Conservation (phyloP, 2,888 invertebrate species). For the Hirtodrosophila histrioides region DNA sequence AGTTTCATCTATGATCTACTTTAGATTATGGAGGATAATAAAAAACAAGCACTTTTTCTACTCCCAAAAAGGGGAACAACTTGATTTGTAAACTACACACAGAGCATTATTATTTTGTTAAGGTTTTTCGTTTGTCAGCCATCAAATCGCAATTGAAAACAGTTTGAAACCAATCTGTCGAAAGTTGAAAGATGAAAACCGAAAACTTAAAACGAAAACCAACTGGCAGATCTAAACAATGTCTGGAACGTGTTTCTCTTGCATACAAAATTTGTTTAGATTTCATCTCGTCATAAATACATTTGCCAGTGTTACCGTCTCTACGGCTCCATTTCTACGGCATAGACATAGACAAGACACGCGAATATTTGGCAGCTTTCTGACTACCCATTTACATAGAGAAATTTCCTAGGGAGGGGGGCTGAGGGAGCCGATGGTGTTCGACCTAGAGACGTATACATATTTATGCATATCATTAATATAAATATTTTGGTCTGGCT, state of each 20-base stretch:
- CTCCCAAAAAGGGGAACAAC: too few species aligned
- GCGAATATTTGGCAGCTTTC: constrained; percentile 40
- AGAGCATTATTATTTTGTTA: too few species aligned
- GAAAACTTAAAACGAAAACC: constrained; percentile 41
- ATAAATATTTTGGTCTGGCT: constrained; percentile 67
- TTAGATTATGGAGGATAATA: too few species aligned
- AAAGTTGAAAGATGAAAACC: constrained; percentile 11
- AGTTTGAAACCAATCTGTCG: constrained; percentile 22
- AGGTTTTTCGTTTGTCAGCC: not conserved
- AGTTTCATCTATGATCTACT: too few species aligned
- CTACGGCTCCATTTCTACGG: constrained; percentile 19
- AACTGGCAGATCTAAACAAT: constrained; percentile 66
- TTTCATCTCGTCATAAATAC: constrained; percentile 65
- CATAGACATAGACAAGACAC: constrained; percentile 31
- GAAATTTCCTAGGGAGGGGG: not conserved
- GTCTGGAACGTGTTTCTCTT: constrained; percentile 72
- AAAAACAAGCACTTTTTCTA: too few species aligned
- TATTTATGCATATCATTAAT: constrained; percentile 70
- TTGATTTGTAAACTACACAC: too few species aligned
- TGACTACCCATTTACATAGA: constrained; percentile 26
- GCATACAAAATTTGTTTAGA: constrained; percentile 64
- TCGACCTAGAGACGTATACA: constrained; percentile 33
- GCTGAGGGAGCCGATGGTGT: constrained; percentile 13
- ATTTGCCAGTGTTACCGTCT: constrained; percentile 8
- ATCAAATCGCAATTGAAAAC: constrained; percentile 17